Evolutionary conservation across 2,888 invertebrate genomes (phyloP), one percentile per base, ranked within the genome.

Genomic region (Laothoe populi): DNA sequence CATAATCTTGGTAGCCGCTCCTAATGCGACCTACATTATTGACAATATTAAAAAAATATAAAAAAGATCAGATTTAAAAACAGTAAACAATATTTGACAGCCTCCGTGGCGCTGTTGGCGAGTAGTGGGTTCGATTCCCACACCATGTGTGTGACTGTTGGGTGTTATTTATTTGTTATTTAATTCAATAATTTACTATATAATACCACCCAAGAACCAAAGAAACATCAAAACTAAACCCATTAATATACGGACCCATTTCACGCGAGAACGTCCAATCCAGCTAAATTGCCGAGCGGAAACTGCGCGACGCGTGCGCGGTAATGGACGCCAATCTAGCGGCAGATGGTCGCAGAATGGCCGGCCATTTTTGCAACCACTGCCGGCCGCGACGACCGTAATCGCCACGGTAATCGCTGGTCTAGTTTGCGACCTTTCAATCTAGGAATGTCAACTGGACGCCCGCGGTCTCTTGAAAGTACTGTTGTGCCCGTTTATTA

Each of bases 361-460:
- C 70, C 71, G 71, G 79, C 78, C 83, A 84, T 86, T 80, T 79
- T 62, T 63, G 71, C 74, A 74, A 81, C 81, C 83, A 79, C 85
- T 77, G 82, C 79, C 78, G 77, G 76, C 79, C 75, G 79, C 76
- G 16, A 35, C 79, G 80, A 77, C 69, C 61, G 73, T 82, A 82
- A 82, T 82, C 71, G 74, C 68, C 70, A 74, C 67, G 72, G 78
- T 82, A 84, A 84, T 80, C 72, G 68, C 69, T 67, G 76, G 69
- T 81, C 82, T 76, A 82, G 82, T 82, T 82, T 77, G 79, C 82
- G 82, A 82, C 82, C 82, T 82, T 82, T 82, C 80, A 78, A 81
- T 81, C 78, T 76, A 76, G 76, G 79, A 81, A 82, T 82, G 82
- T 82, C 82, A 82, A 79, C 81, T 79, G 71, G 68, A 64, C 68